Conservation (phyloP, 2,888 invertebrate genomes). For the Protophormia terraenovae region DNA sequence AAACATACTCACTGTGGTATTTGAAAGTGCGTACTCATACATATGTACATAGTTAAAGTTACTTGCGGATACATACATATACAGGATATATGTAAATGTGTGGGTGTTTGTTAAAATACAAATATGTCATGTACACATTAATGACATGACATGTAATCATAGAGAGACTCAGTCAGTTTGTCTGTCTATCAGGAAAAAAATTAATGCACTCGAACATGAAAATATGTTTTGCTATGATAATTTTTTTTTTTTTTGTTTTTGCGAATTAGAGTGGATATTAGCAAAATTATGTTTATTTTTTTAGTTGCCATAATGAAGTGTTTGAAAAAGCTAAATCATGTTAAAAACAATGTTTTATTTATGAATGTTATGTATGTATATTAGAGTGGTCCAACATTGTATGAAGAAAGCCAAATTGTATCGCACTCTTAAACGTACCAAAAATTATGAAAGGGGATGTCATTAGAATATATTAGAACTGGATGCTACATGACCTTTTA, state of each 20-base stretch:
- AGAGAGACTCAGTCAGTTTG: not conserved
- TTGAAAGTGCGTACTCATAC: not conserved
- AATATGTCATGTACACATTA: slow-evolving; percentile 60
- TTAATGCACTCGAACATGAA: slow-evolving; percentile 61
- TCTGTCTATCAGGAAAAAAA: slow-evolving; percentile 27
- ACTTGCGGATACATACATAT: not conserved
- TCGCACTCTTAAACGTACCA: too few relatives aligned
- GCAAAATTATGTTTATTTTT: slow-evolving; percentile 44
- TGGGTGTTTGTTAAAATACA: slow-evolving; percentile 26
- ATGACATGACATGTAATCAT: slow-evolving; percentile 62
- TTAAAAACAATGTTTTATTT: slow-evolving; percentile 49
- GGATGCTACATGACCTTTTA: too few relatives aligned
- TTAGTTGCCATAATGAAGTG: slow-evolving; percentile 35
- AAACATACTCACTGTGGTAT: not conserved
- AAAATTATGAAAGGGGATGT: too few relatives aligned
- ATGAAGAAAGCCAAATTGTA: too few relatives aligned
- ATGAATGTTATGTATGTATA: slow-evolving; percentile 3
- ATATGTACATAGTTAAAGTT: not conserved
- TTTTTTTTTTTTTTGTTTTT: slow-evolving; percentile 38
- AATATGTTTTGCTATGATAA: slow-evolving; percentile 61
- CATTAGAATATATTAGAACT: too few relatives aligned
- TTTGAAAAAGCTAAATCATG: slow-evolving; percentile 65
- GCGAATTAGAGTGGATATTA: slow-evolving; percentile 35
- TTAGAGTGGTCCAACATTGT: too few relatives aligned
- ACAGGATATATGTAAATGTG: not conserved